These are phyloP conservation scores for Tetropium fuscum DNA, from an alignment of 2,888 invertebrate genomes.

Conservation along the genomic window DNA sequence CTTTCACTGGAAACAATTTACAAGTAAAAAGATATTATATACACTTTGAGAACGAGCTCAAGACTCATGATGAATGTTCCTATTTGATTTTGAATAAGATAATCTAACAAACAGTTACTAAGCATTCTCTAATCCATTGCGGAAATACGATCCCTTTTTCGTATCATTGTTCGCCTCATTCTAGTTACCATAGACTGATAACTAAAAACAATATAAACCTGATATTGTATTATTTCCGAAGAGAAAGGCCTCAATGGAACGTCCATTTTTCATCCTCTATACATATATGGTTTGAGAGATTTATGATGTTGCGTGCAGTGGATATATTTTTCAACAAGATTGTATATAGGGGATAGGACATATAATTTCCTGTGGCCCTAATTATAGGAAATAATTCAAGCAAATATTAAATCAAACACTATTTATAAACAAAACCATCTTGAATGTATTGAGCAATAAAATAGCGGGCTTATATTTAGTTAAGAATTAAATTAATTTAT, in stretches of 20 bases:
- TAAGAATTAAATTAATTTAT: too few species aligned
- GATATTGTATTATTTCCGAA: slow-evolving; percentile 17
- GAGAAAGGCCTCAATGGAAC: slow-evolving; percentile 17
- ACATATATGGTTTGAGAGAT: slow-evolving; percentile 20
- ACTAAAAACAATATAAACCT: slow-evolving; percentile 28
- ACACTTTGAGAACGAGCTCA: too few species aligned
- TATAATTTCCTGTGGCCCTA: neutral
- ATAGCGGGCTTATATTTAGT: too few species aligned
- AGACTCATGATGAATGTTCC: too few species aligned
- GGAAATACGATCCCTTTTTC: slow-evolving; percentile 21
- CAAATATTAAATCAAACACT: slow-evolving; percentile 7
- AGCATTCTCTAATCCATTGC: slow-evolving; percentile 19
- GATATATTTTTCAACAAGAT: slow-evolving; percentile 7
- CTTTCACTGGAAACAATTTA: too few species aligned
- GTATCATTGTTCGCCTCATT: slow-evolving; percentile 12
- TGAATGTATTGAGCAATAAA: too few species aligned
- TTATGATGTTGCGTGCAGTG: slow-evolving; percentile 20
- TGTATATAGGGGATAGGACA: slow-evolving; percentile 7
- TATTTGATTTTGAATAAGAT: too few species aligned
- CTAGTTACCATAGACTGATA: slow-evolving; percentile 2
- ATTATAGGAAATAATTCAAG: slow-evolving; percentile 13
- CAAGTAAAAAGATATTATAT: too few species aligned
- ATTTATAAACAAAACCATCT: neutral
- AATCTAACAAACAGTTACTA: slow-evolving; percentile 9
- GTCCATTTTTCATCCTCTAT: slow-evolving; percentile 22